These are phyloP conservation scores for Sclerodermus sp. DNA, from an alignment of 2,888 invertebrate species.

Conservation along the genomic window DNA sequence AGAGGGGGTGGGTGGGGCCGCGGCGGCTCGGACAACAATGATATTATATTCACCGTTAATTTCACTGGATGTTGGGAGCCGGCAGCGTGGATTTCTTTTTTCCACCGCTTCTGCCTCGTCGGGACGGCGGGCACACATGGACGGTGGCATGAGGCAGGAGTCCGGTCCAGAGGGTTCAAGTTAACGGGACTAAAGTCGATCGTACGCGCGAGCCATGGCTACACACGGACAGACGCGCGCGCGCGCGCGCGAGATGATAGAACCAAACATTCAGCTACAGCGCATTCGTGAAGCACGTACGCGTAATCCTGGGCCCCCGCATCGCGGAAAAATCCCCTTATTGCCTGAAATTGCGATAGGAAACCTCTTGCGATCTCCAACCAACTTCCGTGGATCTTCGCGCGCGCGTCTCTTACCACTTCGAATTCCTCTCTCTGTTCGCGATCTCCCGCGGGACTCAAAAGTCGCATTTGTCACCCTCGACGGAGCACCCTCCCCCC, in stretches of 20 bases:
- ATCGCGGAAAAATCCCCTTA: background rate
- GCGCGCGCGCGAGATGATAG: conserved; percentile 9
- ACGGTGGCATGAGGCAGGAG: conserved; percentile 13
- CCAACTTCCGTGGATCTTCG: too few species aligned
- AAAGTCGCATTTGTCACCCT: too few species aligned
- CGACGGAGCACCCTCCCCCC: too few species aligned
- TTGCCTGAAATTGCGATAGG: conserved; percentile 2
- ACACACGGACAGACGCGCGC: conserved; percentile 12
- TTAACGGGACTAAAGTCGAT: conserved; percentile 48
- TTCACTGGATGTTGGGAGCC: conserved; percentile 24
- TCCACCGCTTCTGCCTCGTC: conserved; percentile 8
- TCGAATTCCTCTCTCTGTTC: too few species aligned
- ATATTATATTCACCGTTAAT: conserved; percentile 41
- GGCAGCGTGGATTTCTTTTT: conserved; percentile 23
- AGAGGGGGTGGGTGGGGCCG: too few species aligned
- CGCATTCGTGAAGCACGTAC: too few species aligned
- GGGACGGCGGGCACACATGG: conserved; percentile 14
- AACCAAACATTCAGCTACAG: too few species aligned
- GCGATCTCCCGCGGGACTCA: too few species aligned
- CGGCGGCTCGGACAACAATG: conserved; percentile 22
- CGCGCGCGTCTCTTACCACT: too few species aligned
- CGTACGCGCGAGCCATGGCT: conserved; percentile 19
- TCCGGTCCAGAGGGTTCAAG: conserved; percentile 47
- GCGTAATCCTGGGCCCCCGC: too few species aligned
- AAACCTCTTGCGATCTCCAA: too few species aligned